Conservation (phyloP, 2,797 vertebrate species). For the Melanogrammus aeglefinus region DNA sequence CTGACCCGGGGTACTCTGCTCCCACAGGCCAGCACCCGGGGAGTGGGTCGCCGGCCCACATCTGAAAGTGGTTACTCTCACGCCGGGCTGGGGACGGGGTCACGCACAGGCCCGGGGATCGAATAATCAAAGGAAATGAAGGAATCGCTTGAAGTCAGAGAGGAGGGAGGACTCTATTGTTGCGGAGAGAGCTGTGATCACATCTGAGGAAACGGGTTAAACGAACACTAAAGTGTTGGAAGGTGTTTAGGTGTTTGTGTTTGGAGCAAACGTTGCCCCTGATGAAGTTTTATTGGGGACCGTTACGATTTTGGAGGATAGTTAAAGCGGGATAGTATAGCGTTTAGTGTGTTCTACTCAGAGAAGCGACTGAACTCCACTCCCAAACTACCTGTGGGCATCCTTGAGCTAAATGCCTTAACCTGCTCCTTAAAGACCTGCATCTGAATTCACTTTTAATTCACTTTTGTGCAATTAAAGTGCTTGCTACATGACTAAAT, state of each 20-base stretch:
- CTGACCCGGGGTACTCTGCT: constrained; percentile 50
- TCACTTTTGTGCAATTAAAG: background rate
- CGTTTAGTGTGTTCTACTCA: too few relatives aligned
- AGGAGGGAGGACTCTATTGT: constrained; percentile 59
- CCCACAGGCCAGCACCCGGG: constrained; percentile 26
- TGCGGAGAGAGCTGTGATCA: constrained; percentile 40
- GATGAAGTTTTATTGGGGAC: too few relatives aligned
- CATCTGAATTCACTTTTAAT: background rate
- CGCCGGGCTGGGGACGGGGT: constrained; percentile 67
- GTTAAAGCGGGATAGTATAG: too few relatives aligned
- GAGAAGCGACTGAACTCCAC: too few relatives aligned
- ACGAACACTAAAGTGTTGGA: background rate
- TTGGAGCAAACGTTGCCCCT: too few relatives aligned
- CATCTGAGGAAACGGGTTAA: constrained; percentile 20
- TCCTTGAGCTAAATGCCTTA: too few relatives aligned
- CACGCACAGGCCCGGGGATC: constrained; percentile 55
- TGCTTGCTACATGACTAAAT: background rate
- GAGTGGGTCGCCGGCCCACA: constrained; percentile 59
- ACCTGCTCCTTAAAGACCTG: too few relatives aligned
- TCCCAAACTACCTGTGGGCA: too few relatives aligned
- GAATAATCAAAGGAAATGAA: constrained; percentile 72
- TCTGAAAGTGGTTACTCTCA: constrained; percentile 75
- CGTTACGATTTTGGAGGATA: too few relatives aligned
- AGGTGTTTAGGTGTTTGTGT: background rate
- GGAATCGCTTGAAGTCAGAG: constrained; percentile 65